These are phyloP conservation scores for Thera obeliscata DNA, from an alignment of 2,888 invertebrate species.

Conservation along the genomic window DNA sequence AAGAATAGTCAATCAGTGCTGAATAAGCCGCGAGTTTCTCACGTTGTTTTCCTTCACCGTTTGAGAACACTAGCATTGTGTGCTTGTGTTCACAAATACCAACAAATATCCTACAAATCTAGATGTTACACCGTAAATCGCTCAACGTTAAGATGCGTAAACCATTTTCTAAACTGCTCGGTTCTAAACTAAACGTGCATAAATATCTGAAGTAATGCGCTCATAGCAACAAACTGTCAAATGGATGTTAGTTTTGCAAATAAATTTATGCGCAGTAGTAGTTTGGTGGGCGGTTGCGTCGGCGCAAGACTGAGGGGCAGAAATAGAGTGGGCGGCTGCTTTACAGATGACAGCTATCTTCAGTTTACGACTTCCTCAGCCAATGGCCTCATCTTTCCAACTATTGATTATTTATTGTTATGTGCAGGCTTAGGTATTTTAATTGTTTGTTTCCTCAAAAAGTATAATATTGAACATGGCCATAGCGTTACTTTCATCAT, in stretches of 20 bases:
- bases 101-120: background rate
- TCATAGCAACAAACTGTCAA: slow-evolving; percentile 62
- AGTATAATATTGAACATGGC: no score
- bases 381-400: slow-evolving; percentile 68
- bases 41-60: no score
- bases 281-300: slow-evolving; percentile 61
- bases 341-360: slow-evolving; percentile 79
- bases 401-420: slow-evolving; percentile 33
- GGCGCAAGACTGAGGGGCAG: slow-evolving; percentile 70
- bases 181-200: slow-evolving; percentile 31
- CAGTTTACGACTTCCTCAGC: slow-evolving; percentile 83
- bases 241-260: slow-evolving; percentile 60
- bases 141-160: slow-evolving; percentile 28
- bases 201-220: slow-evolving; percentile 47
- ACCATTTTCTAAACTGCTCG: slow-evolving; percentile 24
- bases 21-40: no score
- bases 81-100: no score
- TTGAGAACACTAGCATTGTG: no score
- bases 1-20: no score
- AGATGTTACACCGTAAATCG: background rate
- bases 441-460: no score
- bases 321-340: slow-evolving; percentile 82
- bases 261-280: slow-evolving; percentile 61
- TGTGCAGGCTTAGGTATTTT: slow-evolving; percentile 9
- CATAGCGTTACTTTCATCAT: no score